Percentiles rank a stretch among this genome's conserved stretches.
These are phyloP conservation scores for Pachyramphus minor DNA, from an alignment of 2,113 vertebrate genomes.

Conservation along the genomic window DNA sequence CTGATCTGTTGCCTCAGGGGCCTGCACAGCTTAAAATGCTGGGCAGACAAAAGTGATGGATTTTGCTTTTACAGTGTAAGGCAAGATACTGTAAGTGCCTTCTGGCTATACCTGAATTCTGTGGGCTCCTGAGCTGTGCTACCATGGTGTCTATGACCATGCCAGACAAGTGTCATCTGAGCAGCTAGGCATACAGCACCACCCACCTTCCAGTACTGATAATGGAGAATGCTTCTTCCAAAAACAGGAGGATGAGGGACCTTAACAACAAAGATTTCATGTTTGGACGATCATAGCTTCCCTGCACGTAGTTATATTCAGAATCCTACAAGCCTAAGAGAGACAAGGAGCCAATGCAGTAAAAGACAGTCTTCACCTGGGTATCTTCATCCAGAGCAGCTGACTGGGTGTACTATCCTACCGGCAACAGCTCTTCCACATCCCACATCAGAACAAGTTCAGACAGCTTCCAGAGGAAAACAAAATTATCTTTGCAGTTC, in stretches of 20 bases:
- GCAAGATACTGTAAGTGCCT: neutral
- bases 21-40: neutral
- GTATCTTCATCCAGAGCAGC: neutral
- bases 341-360: neutral
- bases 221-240: neutral
- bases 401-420: neutral
- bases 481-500: neutral
- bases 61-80: neutral
- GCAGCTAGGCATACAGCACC: neutral
- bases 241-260: neutral
- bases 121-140: neutral
- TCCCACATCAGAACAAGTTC: neutral
- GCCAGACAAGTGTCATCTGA: neutral
- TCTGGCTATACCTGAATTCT: neutral
- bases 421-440: neutral
- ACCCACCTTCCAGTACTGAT: rapidly evolving
- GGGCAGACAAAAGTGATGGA: neutral
- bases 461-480: neutral
- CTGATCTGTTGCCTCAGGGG: neutral
- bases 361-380: neutral
- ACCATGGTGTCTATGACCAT: rapidly evolving
- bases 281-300: neutral
- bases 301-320: neutral
- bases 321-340: neutral
- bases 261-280: neutral